phyloP scores from a whole-genome alignment of 2,113 vertebrate genomes.

The Pseudonaja textilis region DNA sequence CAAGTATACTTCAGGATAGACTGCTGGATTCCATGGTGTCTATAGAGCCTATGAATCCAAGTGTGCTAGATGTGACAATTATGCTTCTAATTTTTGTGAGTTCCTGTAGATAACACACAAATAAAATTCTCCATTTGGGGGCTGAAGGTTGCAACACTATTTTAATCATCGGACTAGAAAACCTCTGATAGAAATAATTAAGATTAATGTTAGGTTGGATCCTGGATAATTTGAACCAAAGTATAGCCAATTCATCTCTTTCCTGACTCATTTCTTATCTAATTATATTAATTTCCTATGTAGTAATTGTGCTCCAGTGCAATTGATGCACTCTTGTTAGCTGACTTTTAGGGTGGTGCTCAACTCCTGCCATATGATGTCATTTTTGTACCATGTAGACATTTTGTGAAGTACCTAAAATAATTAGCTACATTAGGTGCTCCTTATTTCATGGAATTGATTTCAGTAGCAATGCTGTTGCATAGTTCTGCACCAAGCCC shows the following conservation, averaged over 20 bases:
- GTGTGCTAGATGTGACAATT: background rate
- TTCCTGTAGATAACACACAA: background rate
- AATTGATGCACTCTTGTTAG: background rate
- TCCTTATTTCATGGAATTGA: background rate
- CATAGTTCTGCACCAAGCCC: background rate
- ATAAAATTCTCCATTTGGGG: background rate
- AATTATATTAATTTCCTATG: background rate
- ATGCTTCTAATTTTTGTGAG: background rate
- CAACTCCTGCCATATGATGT: background rate
- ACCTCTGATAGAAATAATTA: background rate
- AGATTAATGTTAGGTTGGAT: background rate
- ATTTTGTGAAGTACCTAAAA: background rate
- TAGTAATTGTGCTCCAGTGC: background rate
- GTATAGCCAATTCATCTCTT: background rate
- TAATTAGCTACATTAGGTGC: background rate
- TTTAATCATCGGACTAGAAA: background rate
- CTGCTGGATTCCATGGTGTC: background rate
- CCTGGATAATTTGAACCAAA: background rate
- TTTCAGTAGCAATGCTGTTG: background rate
- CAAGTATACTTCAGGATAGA: background rate
- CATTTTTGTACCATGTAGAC: background rate
- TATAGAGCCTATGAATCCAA: background rate
- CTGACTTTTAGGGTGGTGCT: background rate
- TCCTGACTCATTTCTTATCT: background rate
- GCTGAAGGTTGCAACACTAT: background rate